phyloP scores from a whole-genome alignment of 2,113 vertebrate genomes.

The Phycodurus eques region DNA sequence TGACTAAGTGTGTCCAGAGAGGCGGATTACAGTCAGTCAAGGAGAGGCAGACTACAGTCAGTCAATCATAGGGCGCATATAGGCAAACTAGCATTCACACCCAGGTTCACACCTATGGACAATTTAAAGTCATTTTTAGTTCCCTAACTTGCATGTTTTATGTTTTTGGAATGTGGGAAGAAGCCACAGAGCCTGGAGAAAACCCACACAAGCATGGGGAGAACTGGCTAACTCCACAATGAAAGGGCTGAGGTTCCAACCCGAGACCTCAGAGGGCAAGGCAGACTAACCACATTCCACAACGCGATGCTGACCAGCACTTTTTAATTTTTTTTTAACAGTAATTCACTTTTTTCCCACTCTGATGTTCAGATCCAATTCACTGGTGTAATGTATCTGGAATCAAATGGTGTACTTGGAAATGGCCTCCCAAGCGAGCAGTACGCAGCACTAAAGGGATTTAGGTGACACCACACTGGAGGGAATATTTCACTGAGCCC shows the following conservation, averaged over 20 bases:
- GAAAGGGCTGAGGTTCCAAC: background rate
- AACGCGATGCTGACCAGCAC: background rate
- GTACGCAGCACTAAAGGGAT: conserved; percentile 27
- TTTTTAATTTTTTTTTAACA: conserved; percentile 4
- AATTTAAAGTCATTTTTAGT: too few species aligned
- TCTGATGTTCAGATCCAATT: background rate
- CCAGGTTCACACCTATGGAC: too few species aligned
- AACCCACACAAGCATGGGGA: too few species aligned
- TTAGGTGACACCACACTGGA: conserved; percentile 24
- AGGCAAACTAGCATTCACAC: too few species aligned
- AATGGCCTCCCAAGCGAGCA: conserved; percentile 23
- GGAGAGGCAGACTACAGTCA: too few species aligned
- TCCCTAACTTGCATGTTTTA: too few species aligned
- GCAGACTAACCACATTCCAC: background rate
- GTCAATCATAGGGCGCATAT: too few species aligned
- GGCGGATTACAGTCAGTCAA: too few species aligned
- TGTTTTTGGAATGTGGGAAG: too few species aligned
- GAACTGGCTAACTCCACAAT: background rate
- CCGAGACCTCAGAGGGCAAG: background rate
- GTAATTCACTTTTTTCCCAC: background rate
- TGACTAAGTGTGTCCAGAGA: too few species aligned
- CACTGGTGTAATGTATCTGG: background rate
- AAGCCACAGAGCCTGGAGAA: too few species aligned
- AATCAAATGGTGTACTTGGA: conserved; percentile 6
- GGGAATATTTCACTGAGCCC: conserved; percentile 44